phyloP scores from a whole-genome alignment of 2,113 vertebrate genomes.

The Glaucomys volans region DNA sequence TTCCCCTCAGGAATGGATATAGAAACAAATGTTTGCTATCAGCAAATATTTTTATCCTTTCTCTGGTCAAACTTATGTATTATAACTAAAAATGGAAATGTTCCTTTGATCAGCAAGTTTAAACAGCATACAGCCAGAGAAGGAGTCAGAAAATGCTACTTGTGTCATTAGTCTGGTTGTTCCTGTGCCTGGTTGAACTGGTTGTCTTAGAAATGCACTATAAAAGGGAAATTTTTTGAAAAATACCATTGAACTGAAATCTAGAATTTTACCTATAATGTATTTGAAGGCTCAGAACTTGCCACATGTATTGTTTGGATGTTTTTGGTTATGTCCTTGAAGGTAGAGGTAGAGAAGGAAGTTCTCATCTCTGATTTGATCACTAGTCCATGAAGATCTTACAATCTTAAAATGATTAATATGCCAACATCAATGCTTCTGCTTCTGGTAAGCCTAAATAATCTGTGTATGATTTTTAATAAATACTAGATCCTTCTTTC shows the following conservation, averaged over 20 bases:
- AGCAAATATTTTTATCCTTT: background rate
- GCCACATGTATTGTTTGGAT: background rate
- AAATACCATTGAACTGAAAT: background rate
- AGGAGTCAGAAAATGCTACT: background rate
- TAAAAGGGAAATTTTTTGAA: background rate
- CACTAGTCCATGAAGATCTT: constrained; percentile 17
- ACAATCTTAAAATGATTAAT: constrained; percentile 22
- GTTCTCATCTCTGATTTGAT: constrained; percentile 34
- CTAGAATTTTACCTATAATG: background rate
- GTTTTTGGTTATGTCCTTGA: background rate
- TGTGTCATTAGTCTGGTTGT: background rate
- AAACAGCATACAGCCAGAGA: background rate
- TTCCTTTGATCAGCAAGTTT: constrained; percentile 39
- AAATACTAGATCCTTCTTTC: constrained; percentile 3
- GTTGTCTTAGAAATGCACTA: constrained; percentile 31
- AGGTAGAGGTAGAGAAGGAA: background rate
- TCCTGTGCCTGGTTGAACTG: background rate
- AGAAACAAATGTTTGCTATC: background rate
- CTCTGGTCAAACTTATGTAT: background rate
- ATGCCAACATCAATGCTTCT: background rate
- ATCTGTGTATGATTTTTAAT: constrained; percentile 56
- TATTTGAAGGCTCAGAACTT: constrained; percentile 28
- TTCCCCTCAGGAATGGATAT: background rate
- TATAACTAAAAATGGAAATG: constrained; percentile 17
- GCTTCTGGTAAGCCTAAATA: background rate